Base-by-base conservation (phyloP, 2,113 vertebrate species). In the Recurvirostra avosetta region DNA sequence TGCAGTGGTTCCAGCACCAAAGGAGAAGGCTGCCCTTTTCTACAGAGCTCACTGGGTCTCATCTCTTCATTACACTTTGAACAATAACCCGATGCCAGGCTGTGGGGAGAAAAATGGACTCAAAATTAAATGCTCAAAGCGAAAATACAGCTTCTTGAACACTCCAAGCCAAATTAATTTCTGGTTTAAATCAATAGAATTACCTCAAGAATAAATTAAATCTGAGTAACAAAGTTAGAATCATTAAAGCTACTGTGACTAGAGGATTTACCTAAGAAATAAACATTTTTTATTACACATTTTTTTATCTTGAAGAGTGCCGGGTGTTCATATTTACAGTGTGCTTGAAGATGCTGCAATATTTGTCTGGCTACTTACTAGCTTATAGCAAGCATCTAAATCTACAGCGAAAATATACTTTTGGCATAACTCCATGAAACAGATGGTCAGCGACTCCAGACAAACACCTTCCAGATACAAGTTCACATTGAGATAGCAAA, bases 381-480 rank as follows among this genome's bases (percentile, higher is more conserved):
- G 75, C 41, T 92, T 52, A 59, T 12, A 87, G 53, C 10, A 91
- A 80, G 27, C 47, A 94, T 52, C 63, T 87, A 89, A 89, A 82
- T 58, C 67, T 67, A 72, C 56, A 94, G n/a, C 34, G 34, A 83
- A 93, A 95, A 90, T 30, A 13, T 11, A 56, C 43, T 91, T 95
- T 86, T 95, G 90, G 95, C 86, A 29, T 38, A 77, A 81, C 5
- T 83, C 66, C 66, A 86, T 22, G 43, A 89, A 97, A 71, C 96
- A 97, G 88, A 96, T 91, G 90, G 87, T 73, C 76, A 93, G 50
- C 2, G 6, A 53, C 66, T 96, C 62, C 63, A 95, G 41, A 76
- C 26, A 92, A 96, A 95, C 62, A 72, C 58, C 68, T 94, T 94
- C 66, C 50, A 87, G 47, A 85, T 63, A 21, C 7, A 85, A 81